Conservation (phyloP, 1,140 invertebrate species). For the Lucilia sericata region DNA sequence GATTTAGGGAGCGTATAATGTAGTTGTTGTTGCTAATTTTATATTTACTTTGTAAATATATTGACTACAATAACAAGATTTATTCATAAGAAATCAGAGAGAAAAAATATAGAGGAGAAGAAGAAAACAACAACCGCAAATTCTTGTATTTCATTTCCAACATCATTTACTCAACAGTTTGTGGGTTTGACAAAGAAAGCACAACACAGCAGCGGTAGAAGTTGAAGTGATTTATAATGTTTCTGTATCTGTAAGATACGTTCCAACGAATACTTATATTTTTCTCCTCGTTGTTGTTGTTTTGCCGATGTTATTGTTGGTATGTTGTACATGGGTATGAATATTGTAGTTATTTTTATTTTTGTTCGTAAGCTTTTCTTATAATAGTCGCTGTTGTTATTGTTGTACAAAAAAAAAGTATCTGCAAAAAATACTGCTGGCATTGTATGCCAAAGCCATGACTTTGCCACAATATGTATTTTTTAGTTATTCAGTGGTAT, state of each 20-base stretch:
- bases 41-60: neutral
- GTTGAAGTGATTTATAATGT: neutral
- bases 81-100: neutral
- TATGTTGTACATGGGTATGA: neutral
- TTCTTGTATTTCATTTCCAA: slow-evolving; percentile 22
- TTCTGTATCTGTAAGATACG: neutral
- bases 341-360: neutral
- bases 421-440: neutral
- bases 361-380: neutral
- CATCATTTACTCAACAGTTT: slow-evolving; percentile 7
- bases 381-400: neutral
- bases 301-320: neutral
- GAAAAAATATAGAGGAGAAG: no score
- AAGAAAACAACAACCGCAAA: neutral
- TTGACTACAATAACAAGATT: neutral
- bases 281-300: neutral
- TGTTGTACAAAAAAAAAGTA: neutral
- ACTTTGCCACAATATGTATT: slow-evolving; percentile 1
- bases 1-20: neutral
- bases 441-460: slow-evolving; percentile 19
- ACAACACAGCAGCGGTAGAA: neutral
- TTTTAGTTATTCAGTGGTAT: neutral
- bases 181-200: slow-evolving; percentile 13
- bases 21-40: neutral
- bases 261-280: neutral